A percentile compares a stretch with the other conserved stretches of the same genome.
These are phyloP conservation scores for Pseudorhiza aurosa DNA, from an alignment of 30 jellyfish, hydroid and myxozoan species.

Conservation along the genomic window DNA sequence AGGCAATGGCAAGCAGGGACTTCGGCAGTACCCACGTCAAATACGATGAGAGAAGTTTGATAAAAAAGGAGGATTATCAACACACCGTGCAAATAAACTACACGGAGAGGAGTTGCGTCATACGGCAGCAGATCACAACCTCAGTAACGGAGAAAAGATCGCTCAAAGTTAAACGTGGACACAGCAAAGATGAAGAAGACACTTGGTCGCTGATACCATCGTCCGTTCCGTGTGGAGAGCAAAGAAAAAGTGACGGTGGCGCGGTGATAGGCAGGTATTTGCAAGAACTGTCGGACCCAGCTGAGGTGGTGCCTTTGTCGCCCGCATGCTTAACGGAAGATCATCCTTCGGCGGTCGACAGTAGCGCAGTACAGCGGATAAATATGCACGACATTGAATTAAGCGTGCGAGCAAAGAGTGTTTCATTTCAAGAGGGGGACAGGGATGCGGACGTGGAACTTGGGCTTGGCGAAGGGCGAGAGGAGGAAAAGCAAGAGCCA, in stretches of 20 bases:
- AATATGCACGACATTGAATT: slow-evolving; percentile 18
- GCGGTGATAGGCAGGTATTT: not conserved
- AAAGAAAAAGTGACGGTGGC: not conserved
- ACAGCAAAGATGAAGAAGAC: not conserved
- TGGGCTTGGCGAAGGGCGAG: not conserved
- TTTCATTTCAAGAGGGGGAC: not conserved
- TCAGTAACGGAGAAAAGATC: not conserved
- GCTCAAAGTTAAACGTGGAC: not conserved
- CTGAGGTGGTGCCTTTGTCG: not conserved
- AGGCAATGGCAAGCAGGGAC: not conserved
- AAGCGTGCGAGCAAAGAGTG: not conserved
- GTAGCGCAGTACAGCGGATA: not conserved
- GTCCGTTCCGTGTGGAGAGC: not conserved
- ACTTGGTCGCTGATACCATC: slow-evolving; percentile 23
- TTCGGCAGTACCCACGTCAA: too few relatives aligned
- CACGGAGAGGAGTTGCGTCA: not conserved
- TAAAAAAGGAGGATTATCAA: not conserved
- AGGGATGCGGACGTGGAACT: not conserved
- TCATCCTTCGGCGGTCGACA: not conserved
- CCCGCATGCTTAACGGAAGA: not conserved
- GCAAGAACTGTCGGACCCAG: not conserved
- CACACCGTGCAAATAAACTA: slow-evolving; percentile 17
- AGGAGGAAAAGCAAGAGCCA: not conserved
- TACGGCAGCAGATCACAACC: not conserved
- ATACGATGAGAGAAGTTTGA: not conserved